Conservation (phyloP, 1,140 invertebrate species). For the Tenebrio molitor region DNA sequence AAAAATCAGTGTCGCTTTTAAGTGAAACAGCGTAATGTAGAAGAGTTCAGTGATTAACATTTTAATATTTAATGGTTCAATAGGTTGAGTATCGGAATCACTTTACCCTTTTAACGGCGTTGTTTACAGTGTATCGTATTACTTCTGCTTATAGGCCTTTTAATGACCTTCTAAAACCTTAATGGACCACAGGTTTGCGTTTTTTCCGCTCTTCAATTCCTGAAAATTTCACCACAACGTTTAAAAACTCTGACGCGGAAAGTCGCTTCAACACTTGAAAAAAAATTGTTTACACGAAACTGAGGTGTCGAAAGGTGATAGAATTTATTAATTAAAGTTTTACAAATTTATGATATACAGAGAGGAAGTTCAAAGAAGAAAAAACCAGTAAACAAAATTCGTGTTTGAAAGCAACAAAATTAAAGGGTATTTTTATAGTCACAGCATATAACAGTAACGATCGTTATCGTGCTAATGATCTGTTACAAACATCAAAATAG, state of each 20-base stretch:
- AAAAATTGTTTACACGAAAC: conserved; percentile 1
- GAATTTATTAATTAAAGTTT: conserved; percentile 22
- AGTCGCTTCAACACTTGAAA: conserved; percentile 1
- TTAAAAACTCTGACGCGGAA: conserved; percentile 1
- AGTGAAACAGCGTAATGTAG: not conserved
- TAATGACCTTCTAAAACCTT: conserved; percentile 20
- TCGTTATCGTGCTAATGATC: conserved; percentile 38
- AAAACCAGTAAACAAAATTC: conserved; percentile 1
- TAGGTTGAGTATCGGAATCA: not conserved
- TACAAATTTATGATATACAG: conserved; percentile 17
- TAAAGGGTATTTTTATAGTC: conserved; percentile 37
- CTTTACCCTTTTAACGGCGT: conserved; percentile 25
- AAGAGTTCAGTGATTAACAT: conserved; percentile 6
- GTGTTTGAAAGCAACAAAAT: conserved; percentile 22
- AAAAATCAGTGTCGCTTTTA: too few relatives aligned
- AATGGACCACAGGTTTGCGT: conserved; percentile 17
- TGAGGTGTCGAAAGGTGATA: conserved; percentile 16
- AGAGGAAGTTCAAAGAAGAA: conserved; percentile 22
- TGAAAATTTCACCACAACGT: conserved; percentile 18
- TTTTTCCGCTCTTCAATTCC: not conserved
- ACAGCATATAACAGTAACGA: conserved; percentile 36
- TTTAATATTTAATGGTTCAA: conserved; percentile 33
- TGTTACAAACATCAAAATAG: conserved; percentile 31
- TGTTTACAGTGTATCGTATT: conserved; percentile 31
- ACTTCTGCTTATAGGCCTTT: conserved; percentile 15